phyloP scores from a whole-genome alignment of 1,140 invertebrate species.

The Musca vetustissima region DNA sequence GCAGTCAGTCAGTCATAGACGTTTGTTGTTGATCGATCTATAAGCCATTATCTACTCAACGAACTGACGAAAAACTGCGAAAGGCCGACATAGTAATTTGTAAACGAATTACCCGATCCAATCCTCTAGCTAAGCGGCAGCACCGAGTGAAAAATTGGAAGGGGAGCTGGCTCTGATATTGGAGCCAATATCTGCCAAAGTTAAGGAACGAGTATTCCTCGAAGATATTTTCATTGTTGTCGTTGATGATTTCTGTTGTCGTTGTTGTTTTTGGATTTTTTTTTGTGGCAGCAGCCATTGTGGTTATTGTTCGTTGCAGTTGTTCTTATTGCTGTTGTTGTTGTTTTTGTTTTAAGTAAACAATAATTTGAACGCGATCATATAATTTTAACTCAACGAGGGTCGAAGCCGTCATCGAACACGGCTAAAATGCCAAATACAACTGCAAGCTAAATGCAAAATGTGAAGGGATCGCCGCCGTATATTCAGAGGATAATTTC shows the following conservation, averaged over 20 bases:
- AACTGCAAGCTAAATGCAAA: too few species aligned
- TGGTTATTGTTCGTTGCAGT: conserved; percentile 12
- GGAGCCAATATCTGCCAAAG: neutral
- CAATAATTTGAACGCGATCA: conserved; percentile 27
- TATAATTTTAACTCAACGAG: conserved; percentile 27
- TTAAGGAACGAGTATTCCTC: neutral
- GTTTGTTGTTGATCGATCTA: conserved; percentile 12
- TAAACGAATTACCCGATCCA: conserved; percentile 16
- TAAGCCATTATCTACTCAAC: conserved; percentile 23
- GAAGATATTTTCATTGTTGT: neutral
- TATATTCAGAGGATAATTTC: too few species aligned
- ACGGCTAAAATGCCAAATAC: too few species aligned
- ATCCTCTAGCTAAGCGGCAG: neutral
- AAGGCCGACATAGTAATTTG: conserved; percentile 30
- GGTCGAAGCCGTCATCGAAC: conserved; percentile 17
- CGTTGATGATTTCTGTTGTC: neutral
- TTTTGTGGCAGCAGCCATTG: neutral
- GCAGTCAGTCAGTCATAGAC: conserved; percentile 21
- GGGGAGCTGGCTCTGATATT: neutral
- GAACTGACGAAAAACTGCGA: conserved; percentile 29
- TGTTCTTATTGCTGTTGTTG: too few species aligned
- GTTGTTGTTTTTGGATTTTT: too few species aligned
- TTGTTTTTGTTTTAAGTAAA: conserved; percentile 29
- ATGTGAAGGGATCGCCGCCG: too few species aligned
- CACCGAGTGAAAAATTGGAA: neutral